These are phyloP conservation scores for Nomada ferruginata DNA, from an alignment of 2,888 invertebrate genomes.

Conservation along the genomic window DNA sequence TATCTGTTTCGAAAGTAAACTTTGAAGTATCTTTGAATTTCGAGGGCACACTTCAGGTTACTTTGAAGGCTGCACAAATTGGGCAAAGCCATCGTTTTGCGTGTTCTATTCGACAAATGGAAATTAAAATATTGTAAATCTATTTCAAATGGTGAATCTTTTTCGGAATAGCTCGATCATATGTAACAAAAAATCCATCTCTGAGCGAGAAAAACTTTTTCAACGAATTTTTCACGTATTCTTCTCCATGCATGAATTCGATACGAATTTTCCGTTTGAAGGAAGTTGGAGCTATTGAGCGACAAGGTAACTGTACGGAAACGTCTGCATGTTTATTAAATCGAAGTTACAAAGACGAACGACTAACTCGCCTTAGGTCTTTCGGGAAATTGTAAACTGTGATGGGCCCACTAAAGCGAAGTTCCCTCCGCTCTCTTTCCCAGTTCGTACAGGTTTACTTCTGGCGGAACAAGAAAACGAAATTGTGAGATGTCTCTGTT, in stretches of 20 bases:
- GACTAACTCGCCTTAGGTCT: slow-evolving; percentile 70
- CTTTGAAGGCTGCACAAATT: too few relatives aligned
- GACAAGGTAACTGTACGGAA: slow-evolving; percentile 48
- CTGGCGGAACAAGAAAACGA: slow-evolving; percentile 55
- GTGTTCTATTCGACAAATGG: too few relatives aligned
- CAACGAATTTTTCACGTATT: slow-evolving; percentile 9
- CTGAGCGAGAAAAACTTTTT: too few relatives aligned
- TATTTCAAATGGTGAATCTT: too few relatives aligned
- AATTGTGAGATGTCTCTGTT: slow-evolving; percentile 53
- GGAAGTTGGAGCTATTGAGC: slow-evolving; percentile 44
- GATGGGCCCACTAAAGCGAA: slow-evolving; percentile 59
- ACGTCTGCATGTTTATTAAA: slow-evolving; percentile 71
- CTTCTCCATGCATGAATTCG: neutral
- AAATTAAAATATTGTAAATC: too few relatives aligned
- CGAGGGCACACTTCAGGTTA: too few relatives aligned
- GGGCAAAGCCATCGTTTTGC: too few relatives aligned
- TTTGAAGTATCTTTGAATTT: too few relatives aligned
- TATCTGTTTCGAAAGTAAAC: too few relatives aligned
- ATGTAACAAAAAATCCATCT: too few relatives aligned
- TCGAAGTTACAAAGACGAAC: slow-evolving; percentile 66
- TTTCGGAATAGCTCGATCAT: too few relatives aligned
- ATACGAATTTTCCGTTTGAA: slow-evolving; percentile 11
- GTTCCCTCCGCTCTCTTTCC: slow-evolving; percentile 64
- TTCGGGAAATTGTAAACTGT: slow-evolving; percentile 71
- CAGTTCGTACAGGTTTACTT: slow-evolving; percentile 52